Percentiles rank a stretch among this genome's conserved stretches.
Evolutionary conservation across 2,888 invertebrate species (phyloP).

Genomic region (Phyto melanocephala): DNA sequence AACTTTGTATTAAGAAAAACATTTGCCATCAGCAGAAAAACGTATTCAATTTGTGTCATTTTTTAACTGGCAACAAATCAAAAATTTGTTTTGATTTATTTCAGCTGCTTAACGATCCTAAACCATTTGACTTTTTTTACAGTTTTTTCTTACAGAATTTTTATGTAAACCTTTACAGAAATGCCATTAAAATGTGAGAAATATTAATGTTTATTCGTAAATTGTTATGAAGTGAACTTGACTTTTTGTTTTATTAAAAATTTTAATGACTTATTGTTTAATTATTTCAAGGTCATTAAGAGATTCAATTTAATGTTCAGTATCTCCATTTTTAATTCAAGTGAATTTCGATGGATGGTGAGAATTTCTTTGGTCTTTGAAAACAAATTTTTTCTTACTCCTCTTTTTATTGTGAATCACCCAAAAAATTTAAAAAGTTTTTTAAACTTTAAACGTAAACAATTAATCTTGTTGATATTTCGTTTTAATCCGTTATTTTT

Average conservation of each 20-base stretch:
- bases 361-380: conserved; percentile 54
- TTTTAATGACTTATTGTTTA: conserved; percentile 62
- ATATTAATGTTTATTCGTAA: neutral
- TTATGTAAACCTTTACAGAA: conserved; percentile 17
- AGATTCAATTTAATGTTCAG: conserved; percentile 19
- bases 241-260: conserved; percentile 40
- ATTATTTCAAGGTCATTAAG: conserved; percentile 48
- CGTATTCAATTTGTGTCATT: conserved; percentile 5
- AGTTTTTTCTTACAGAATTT: neutral
- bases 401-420: conserved; percentile 4
- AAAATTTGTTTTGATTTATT: neutral
- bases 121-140: neutral
- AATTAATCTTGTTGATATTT: no score
- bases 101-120: neutral
- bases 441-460: neutral
- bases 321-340: no score
- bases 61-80: neutral
- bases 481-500: no score
- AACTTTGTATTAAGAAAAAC: no score
- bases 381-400: neutral
- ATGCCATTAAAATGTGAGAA: conserved; percentile 14
- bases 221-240: conserved; percentile 54
- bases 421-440: neutral
- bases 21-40: neutral
- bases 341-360: conserved; percentile 11